Evolutionary conservation across 2,888 invertebrate species (phyloP), one percentile per base, ranked within the genome.

Genomic region (Hydroisotoma schaefferi): DNA sequence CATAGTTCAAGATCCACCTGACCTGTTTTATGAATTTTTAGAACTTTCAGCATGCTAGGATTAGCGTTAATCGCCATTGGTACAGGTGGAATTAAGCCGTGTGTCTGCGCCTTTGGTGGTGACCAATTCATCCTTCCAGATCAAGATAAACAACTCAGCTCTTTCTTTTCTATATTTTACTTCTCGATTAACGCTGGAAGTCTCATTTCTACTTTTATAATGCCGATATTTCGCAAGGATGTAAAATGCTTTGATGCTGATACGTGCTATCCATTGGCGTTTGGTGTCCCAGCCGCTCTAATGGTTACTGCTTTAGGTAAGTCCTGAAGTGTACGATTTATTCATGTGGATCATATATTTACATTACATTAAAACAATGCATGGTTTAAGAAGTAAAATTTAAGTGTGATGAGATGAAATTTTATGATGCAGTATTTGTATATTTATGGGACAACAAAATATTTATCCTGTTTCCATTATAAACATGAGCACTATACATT

Each of bases 241-340:
- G 83, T 89, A 0, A 80, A 84, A 46, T 92, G 92, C 75, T 90
- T 90, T 70, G 87, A 83, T 0, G 82, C 86, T 48, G 83, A 80
- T 59, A 86, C 85, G 67, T 94, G 90, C 75, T 95, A 84, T 77
- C 88, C 88, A 0, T 76, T 88, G 66, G 94, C 94, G 0, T 97
- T 95, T 76, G 90, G 92, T 0, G 37, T 27, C 6, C 94, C 95
- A 0, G 90, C 92, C 0, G 73, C 86, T 51, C 81, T 94, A 0
- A 94, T 95, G 94, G 75, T 90, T 22, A 61, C 87, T 4, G 87
- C 94, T 1, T 82, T 92, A 61, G 76, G 90, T 90, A 80, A 83
- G 81, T 76, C 8, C 25, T 6, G 6, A 43, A 43, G 20, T n/a
- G n/a, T n/a, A n/a, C n/a, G n/a, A 44, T 53, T 4, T 52, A 52